Percentiles rank a stretch among this genome's conserved stretches.
phyloP scores from a whole-genome alignment of 2,797 vertebrate species.

The Pangasius djambal region DNA sequence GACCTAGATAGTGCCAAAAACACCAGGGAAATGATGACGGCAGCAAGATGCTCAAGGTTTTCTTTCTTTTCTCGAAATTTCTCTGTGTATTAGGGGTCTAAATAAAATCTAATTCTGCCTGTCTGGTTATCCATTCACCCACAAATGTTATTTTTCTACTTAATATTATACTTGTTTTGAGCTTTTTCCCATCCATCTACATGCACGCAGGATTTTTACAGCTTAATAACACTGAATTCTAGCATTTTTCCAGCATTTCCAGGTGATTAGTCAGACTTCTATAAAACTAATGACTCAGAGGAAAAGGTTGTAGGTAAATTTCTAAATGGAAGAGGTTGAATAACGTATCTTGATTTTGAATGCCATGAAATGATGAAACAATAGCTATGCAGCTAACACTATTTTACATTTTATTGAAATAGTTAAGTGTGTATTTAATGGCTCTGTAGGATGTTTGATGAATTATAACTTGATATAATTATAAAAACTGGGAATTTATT shows the following conservation, averaged over 20 bases:
- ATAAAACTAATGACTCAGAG: not conserved
- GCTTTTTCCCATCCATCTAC: not conserved
- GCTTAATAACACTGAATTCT: no score
- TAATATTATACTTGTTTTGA: not conserved
- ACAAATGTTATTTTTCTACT: not conserved
- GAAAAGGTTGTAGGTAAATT: not conserved
- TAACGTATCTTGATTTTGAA: not conserved
- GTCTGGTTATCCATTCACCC: not conserved
- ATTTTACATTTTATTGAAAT: not conserved
- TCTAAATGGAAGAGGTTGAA: not conserved
- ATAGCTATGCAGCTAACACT: not conserved
- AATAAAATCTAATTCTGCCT: not conserved
- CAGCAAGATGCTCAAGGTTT: not conserved
- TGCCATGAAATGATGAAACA: not conserved
- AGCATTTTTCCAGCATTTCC: not conserved
- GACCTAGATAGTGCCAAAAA: not conserved
- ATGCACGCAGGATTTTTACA: no score
- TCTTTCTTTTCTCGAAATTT: not conserved
- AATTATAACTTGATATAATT: not conserved
- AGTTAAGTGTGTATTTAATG: not conserved
- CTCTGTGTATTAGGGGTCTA: not conserved
- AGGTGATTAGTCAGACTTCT: not conserved
- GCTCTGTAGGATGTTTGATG: not conserved
- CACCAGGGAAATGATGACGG: not conserved
- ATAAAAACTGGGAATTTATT: not conserved